Evolutionary conservation across 2,888 invertebrate species (phyloP).

Genomic region (Mayetiola destructor): DNA sequence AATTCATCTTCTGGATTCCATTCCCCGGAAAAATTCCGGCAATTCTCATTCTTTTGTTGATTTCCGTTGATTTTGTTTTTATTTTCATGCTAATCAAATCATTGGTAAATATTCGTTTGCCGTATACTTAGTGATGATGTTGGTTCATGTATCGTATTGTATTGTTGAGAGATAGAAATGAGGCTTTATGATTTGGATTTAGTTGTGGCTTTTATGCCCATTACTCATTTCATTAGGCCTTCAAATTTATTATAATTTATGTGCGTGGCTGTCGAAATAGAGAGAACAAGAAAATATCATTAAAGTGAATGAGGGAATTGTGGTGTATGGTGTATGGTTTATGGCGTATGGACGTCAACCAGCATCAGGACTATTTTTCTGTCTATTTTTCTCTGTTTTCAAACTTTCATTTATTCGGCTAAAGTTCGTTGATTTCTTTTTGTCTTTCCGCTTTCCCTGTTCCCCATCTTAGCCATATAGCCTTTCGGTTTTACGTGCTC

Average conservation of each 20-base stretch:
- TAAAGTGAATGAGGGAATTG: too few relatives aligned
- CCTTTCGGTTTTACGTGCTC: too few relatives aligned
- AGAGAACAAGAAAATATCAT: too few relatives aligned
- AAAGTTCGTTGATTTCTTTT: background rate
- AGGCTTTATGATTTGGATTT: constrained; percentile 7
- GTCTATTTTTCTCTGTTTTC: background rate
- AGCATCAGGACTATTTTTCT: constrained; percentile 1
- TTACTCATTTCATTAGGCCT: constrained; percentile 9
- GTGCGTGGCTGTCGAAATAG: constrained; percentile 4
- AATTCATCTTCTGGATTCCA: too few relatives aligned
- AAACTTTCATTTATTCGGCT: background rate
- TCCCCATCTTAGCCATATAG: too few relatives aligned
- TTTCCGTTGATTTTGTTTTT: background rate
- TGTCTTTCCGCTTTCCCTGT: background rate
- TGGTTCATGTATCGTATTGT: too few relatives aligned
- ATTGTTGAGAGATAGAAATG: background rate
- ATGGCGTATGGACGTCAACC: too few relatives aligned
- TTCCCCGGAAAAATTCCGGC: too few relatives aligned
- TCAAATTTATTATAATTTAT: constrained; percentile 13
- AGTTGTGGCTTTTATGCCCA: constrained; percentile 8
- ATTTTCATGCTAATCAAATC: background rate
- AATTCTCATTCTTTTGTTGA: too few relatives aligned
- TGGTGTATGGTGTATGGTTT: too few relatives aligned
- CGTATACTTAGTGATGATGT: too few relatives aligned
- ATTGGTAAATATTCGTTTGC: too few relatives aligned